These are phyloP conservation scores for Rhyacophila brunnea DNA, from an alignment of 1,140 invertebrate species.

Conservation along the genomic window DNA sequence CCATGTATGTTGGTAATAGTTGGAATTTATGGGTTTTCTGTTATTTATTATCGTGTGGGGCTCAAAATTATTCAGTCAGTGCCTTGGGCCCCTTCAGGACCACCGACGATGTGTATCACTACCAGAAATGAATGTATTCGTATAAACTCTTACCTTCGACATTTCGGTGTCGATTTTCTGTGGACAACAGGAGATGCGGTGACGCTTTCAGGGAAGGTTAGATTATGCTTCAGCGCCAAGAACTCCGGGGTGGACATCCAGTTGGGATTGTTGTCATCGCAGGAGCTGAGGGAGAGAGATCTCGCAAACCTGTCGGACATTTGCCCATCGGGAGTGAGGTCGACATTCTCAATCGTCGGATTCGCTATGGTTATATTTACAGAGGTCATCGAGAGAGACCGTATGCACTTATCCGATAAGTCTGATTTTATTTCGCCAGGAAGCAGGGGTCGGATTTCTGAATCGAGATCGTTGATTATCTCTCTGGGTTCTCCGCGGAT, in stretches of 20 bases:
- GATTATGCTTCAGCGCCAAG: slow-evolving; percentile 78
- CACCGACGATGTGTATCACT: no score
- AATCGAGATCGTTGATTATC: slow-evolving; percentile 24
- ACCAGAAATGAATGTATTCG: no score
- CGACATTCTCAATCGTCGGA: slow-evolving; percentile 63
- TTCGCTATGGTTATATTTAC: slow-evolving; percentile 69
- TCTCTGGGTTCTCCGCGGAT: slow-evolving; percentile 11
- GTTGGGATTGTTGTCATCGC: slow-evolving; percentile 62
- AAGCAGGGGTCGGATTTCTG: slow-evolving; percentile 38
- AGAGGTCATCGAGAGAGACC: slow-evolving; percentile 59
- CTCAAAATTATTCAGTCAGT: no score
- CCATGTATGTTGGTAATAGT: no score
- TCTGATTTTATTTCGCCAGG: slow-evolving; percentile 17
- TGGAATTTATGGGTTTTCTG: no score
- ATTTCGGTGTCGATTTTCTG: slow-evolving; percentile 58
- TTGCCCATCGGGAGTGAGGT: slow-evolving; percentile 55
- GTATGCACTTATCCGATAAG: slow-evolving; percentile 45
- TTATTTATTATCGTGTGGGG: no score
- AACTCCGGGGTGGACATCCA: slow-evolving; percentile 81
- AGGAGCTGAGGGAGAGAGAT: slow-evolving; percentile 57
- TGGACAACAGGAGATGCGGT: slow-evolving; percentile 70
- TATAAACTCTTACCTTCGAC: slow-evolving; percentile 47
- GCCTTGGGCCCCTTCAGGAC: no score
- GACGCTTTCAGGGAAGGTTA: slow-evolving; percentile 77
- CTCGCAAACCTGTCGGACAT: slow-evolving; percentile 53